Evolutionary conservation across 1,140 invertebrate genomes (phyloP).

Genomic region (Cydia strobilella): DNA sequence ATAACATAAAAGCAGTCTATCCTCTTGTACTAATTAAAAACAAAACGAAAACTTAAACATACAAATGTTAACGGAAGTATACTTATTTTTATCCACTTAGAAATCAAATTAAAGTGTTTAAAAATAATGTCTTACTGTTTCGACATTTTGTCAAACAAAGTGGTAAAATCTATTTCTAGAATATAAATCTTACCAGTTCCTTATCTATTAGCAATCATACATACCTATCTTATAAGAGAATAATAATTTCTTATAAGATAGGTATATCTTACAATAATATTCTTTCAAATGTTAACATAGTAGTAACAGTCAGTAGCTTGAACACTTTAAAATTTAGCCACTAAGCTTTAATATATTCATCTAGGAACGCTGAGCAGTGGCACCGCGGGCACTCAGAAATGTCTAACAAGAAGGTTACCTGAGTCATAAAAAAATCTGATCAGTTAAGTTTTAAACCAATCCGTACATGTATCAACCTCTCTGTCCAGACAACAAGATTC

Average conservation of each 20-base stretch:
- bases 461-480: neutral
- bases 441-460: neutral
- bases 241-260: too few species aligned
- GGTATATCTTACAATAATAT: too few species aligned
- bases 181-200: neutral
- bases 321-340: neutral
- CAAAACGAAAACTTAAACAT: conserved; percentile 3
- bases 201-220: neutral
- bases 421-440: conserved; percentile 15
- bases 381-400: conserved; percentile 66
- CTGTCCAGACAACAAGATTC: neutral
- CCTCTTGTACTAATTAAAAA: conserved; percentile 4
- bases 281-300: neutral
- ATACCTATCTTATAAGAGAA: neutral
- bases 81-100: conserved; percentile 15
- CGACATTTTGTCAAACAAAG: neutral
- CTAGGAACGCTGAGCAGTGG: conserved; percentile 61
- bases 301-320: neutral
- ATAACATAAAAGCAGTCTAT: neutral
- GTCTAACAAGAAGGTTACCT: conserved; percentile 69
- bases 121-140: neutral
- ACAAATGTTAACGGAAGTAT: neutral
- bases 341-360: conserved; percentile 52
- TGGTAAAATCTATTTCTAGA: neutral
- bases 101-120: neutral